phyloP scores from a whole-genome alignment of 2,888 invertebrate species.

The Ormyrus pomaceus region DNA sequence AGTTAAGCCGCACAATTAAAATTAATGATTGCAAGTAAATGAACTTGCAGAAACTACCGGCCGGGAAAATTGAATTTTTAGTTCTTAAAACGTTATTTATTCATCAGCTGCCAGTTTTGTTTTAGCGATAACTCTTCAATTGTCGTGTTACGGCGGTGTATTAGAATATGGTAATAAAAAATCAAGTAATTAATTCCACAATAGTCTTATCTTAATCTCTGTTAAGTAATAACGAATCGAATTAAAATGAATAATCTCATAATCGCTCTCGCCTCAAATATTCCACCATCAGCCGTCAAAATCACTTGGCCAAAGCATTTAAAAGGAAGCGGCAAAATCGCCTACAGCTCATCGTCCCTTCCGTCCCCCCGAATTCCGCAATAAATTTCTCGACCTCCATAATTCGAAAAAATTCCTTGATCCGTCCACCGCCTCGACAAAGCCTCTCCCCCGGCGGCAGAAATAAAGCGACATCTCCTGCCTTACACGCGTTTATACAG shows the following conservation, averaged over 20 bases:
- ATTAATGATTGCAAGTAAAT: no score
- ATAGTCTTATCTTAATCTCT: no score
- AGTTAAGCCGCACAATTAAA: no score
- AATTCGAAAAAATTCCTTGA: slow-evolving; percentile 13
- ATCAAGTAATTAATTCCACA: no score
- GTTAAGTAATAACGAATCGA: no score
- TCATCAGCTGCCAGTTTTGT: no score
- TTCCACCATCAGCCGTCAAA: not conserved
- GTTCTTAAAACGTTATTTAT: no score
- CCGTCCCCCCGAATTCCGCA: slow-evolving; percentile 7
- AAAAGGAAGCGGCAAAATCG: not conserved
- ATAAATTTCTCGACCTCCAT: slow-evolving; percentile 8
- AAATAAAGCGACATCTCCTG: not conserved
- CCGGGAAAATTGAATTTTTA: no score
- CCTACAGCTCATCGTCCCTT: slow-evolving; percentile 16
- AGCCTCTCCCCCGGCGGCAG: not conserved
- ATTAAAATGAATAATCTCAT: not conserved
- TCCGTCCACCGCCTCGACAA: slow-evolving; percentile 10
- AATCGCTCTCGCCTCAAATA: not conserved
- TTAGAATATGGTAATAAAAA: no score
- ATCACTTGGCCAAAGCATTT: not conserved
- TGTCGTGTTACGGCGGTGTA: no score
- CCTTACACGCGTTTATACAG: not conserved
- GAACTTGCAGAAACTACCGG: no score
- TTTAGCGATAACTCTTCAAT: no score